Percentiles rank a stretch among this genome's conserved stretches.
These are phyloP conservation scores for Tachysurus vachellii DNA, from an alignment of 2,113 vertebrate genomes.

Conservation along the genomic window DNA sequence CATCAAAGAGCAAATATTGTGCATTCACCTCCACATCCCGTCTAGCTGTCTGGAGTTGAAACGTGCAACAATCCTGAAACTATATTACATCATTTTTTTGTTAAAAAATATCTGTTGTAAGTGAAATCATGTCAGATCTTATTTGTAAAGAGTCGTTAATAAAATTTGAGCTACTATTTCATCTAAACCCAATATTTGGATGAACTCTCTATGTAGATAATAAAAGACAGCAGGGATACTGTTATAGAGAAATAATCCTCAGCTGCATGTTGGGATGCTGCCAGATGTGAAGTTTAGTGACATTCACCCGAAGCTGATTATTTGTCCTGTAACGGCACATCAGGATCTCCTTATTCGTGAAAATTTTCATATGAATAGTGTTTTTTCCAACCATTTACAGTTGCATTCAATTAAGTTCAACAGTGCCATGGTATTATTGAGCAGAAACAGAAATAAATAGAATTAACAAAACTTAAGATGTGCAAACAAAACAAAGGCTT, in stretches of 20 bases:
- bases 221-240: neutral
- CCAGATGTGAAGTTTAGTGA: neutral
- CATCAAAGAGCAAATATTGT: slow-evolving; percentile 9
- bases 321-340: neutral
- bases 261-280: neutral
- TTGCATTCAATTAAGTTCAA: neutral
- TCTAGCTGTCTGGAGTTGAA: slow-evolving; percentile 23
- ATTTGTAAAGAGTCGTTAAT: neutral
- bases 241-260: neutral
- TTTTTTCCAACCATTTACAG: neutral
- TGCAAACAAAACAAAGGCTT: neutral
- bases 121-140: neutral
- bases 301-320: neutral
- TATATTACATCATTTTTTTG: neutral
- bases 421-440: too few relatives aligned
- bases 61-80: neutral
- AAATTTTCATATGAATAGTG: neutral
- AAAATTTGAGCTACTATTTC: neutral
- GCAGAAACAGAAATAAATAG: neutral
- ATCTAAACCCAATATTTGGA: neutral
- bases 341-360: neutral
- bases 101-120: neutral
- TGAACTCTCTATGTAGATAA: neutral
- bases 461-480: neutral
- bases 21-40: slow-evolving; percentile 30